Evolutionary conservation across 37 sponge, comb jelly and placozoan species (phyloP).

Genomic region (Amphimedon queenslandica): DNA sequence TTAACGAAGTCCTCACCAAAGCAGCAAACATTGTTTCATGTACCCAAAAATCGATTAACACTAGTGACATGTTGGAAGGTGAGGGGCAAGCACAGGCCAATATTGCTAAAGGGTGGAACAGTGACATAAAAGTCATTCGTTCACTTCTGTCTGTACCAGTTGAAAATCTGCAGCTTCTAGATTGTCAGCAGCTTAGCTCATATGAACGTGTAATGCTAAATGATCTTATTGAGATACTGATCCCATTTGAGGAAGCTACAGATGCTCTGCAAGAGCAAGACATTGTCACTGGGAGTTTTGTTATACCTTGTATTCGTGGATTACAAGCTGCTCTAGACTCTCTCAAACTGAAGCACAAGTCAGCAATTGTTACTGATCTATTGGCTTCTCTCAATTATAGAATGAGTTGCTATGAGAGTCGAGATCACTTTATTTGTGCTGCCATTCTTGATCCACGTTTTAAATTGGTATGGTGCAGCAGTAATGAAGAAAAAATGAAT

Average conservation of each 20-base stretch:
- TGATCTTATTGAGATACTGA: neutral
- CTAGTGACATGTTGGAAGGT: slow-evolving; percentile 19
- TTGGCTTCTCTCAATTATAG: neutral
- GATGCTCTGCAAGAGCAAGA: neutral
- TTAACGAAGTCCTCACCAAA: neutral
- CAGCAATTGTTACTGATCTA: neutral
- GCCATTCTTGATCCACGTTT: neutral
- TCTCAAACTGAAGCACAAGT: neutral
- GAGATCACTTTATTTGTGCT: neutral
- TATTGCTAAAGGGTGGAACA: slow-evolving; percentile 16
- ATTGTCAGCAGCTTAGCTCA: neutral
- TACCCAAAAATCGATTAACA: slow-evolving; percentile 15
- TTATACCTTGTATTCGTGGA: slow-evolving; percentile 5
- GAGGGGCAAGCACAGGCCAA: slow-evolving; percentile 5
- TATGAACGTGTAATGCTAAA: neutral
- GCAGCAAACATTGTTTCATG: slow-evolving; percentile 4
- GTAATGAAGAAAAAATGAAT: neutral
- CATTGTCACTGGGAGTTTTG: slow-evolving; percentile 7
- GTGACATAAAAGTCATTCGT: slow-evolving; percentile 15
- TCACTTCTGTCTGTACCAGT: slow-evolving; percentile 10
- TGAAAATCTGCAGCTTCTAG: slow-evolving; percentile 4
- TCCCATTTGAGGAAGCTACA: slow-evolving; percentile 18
- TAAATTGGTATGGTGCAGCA: neutral
- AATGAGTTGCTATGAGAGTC: neutral
- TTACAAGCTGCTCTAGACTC: neutral